Conservation (phyloP, 1,140 invertebrate genomes). For the Drosophila navojoa region DNA sequence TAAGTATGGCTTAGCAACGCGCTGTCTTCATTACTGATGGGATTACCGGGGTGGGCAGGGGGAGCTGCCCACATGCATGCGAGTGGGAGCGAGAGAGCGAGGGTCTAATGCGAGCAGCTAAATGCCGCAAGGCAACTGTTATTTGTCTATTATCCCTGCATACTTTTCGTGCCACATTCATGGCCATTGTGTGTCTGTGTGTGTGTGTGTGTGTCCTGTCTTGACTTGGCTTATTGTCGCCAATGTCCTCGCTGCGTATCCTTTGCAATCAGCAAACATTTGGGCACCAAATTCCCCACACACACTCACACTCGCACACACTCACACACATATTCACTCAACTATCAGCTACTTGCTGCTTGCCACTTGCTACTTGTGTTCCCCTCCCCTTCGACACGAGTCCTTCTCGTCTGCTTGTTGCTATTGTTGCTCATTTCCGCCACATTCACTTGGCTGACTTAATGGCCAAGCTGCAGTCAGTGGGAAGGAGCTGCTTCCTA, state of each 20-base stretch:
- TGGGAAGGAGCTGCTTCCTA: constrained; percentile 7
- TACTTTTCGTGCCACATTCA: constrained; percentile 44
- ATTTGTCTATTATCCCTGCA: constrained; percentile 80
- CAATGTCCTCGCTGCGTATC: constrained; percentile 68
- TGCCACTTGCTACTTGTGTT: constrained; percentile 12
- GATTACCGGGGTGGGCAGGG: constrained; percentile 24
- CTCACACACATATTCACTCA: constrained; percentile 34
- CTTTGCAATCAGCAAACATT: constrained; percentile 81
- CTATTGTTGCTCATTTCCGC: constrained; percentile 81
- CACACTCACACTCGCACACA: constrained; percentile 4
- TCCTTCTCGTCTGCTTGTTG: constrained; percentile 67
- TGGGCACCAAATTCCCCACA: constrained; percentile 48
- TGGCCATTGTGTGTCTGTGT: constrained; percentile 31
- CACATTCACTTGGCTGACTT: constrained; percentile 79
- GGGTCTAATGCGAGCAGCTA: constrained; percentile 56
- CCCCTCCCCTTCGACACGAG: not conserved
- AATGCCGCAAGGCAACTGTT: constrained; percentile 79
- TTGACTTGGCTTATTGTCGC: constrained; percentile 71
- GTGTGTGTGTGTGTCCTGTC: constrained; percentile 31
- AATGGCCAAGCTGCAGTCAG: constrained; percentile 59
- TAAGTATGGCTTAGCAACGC: constrained; percentile 77
- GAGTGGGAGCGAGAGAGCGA: not conserved
- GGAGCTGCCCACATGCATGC: not conserved
- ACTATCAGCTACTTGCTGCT: constrained; percentile 64
- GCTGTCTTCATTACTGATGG: constrained; percentile 76